phyloP scores from a whole-genome alignment of 2,113 vertebrate species.

The Rhinolophus ferrumequinum region DNA sequence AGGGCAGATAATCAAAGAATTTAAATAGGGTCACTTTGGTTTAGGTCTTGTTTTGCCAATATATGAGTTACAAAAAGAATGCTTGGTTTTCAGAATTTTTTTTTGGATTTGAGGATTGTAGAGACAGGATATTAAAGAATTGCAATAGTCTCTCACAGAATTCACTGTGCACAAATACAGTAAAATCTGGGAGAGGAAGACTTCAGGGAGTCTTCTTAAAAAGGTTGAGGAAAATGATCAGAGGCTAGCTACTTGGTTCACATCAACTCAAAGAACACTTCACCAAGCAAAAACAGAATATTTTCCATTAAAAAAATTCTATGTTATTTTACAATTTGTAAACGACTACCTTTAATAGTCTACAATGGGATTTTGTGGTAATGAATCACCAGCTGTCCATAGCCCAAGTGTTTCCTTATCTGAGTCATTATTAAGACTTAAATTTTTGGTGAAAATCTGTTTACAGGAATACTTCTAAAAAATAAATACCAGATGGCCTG shows the following conservation, averaged over 20 bases:
- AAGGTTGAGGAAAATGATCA: not conserved
- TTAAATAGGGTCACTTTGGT: not conserved
- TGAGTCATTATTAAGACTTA: not conserved
- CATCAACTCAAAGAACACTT: not conserved
- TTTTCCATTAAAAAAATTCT: not conserved
- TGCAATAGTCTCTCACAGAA: not conserved
- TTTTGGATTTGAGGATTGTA: not conserved
- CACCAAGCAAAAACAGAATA: not conserved
- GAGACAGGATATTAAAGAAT: not conserved
- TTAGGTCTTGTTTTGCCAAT: slow-evolving; percentile 19
- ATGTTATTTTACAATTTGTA: not conserved
- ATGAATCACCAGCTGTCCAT: not conserved
- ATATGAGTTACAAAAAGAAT: slow-evolving; percentile 22
- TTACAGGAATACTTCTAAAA: slow-evolving; percentile 4
- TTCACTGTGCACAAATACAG: not conserved
- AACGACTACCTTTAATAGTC: not conserved
- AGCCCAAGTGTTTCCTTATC: not conserved
- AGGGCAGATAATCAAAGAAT: not conserved
- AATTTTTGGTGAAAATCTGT: slow-evolving; percentile 15
- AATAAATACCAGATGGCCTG: not conserved
- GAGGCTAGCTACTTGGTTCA: not conserved
- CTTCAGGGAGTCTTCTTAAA: not conserved
- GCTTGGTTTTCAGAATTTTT: slow-evolving; percentile 17
- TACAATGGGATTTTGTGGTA: not conserved
- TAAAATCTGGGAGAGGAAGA: not conserved